phyloP scores from a whole-genome alignment of 2,113 vertebrate genomes.

The Todiramphus chloris region DNA sequence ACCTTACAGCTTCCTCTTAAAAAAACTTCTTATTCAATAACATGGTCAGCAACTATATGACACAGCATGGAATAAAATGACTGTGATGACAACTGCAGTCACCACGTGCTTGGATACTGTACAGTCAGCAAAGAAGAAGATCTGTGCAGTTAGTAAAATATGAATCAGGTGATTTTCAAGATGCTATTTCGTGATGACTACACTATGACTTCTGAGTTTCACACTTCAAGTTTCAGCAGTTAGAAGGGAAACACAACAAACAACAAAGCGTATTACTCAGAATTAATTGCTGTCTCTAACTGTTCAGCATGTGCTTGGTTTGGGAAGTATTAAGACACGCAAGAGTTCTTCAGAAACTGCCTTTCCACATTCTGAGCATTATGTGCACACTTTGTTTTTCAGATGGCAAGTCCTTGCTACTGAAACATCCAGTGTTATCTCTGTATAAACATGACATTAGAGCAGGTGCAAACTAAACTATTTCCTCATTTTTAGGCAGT shows the following conservation, averaged over 20 bases:
- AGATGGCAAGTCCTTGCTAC: neutral
- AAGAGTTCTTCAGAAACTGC: neutral
- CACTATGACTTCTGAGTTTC: neutral
- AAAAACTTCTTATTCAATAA: neutral
- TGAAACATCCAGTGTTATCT: neutral
- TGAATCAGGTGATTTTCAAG: neutral
- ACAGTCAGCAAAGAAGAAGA: neutral
- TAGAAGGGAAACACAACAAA: neutral
- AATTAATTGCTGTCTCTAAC: neutral
- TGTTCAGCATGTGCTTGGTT: neutral
- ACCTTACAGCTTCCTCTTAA: neutral
- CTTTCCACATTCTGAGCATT: neutral
- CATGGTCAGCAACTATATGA: neutral
- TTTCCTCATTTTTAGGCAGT: neutral
- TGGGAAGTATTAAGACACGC: neutral
- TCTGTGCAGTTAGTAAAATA: neutral
- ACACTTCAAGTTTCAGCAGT: neutral
- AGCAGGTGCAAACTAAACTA: neutral
- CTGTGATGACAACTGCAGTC: neutral
- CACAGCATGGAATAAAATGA: neutral
- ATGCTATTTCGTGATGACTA: neutral
- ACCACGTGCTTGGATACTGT: neutral
- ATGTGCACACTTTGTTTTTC: neutral
- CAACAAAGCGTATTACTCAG: neutral
- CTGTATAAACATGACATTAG: rapidly evolving